Evolutionary conservation across 2,888 invertebrate genomes (phyloP).

Genomic region (Lasius fuliginosus): DNA sequence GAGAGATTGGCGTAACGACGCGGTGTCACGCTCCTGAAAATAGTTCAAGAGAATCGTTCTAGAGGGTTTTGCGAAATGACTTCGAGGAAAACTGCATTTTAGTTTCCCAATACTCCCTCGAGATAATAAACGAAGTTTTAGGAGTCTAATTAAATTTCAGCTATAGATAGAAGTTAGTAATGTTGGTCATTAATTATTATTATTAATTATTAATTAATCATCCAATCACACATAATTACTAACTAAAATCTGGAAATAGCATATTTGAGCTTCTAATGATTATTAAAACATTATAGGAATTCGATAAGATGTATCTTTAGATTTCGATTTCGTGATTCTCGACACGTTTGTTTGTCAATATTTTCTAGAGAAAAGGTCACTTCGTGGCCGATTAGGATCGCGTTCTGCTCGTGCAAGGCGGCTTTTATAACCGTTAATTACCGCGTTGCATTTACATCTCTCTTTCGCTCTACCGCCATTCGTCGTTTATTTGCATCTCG

Average conservation of each 20-base stretch:
- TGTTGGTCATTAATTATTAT: not conserved
- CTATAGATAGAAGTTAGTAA: not conserved
- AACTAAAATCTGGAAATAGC: not conserved
- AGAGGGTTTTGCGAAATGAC: not conserved
- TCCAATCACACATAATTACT: not conserved
- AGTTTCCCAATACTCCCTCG: not conserved
- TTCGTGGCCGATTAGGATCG: constrained; percentile 55
- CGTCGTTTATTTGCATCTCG: constrained; percentile 52
- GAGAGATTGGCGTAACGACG: constrained; percentile 39
- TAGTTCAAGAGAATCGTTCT: constrained; percentile 7
- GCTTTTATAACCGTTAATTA: constrained; percentile 72
- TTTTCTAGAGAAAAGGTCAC: constrained; percentile 68
- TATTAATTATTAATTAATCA: not conserved
- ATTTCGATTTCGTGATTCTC: not conserved
- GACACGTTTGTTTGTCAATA: constrained; percentile 50
- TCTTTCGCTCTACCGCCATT: not conserved
- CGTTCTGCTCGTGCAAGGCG: constrained; percentile 41
- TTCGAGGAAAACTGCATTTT: not conserved
- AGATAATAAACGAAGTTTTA: not conserved
- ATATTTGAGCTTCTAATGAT: not conserved
- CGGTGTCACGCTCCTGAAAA: constrained; percentile 58
- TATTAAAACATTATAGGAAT: not conserved
- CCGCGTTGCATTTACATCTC: constrained; percentile 55
- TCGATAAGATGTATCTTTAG: not conserved
- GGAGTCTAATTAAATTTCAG: not conserved